Base-by-base conservation (phyloP, 2,797 vertebrate genomes). In the Vespertilio murinus region DNA sequence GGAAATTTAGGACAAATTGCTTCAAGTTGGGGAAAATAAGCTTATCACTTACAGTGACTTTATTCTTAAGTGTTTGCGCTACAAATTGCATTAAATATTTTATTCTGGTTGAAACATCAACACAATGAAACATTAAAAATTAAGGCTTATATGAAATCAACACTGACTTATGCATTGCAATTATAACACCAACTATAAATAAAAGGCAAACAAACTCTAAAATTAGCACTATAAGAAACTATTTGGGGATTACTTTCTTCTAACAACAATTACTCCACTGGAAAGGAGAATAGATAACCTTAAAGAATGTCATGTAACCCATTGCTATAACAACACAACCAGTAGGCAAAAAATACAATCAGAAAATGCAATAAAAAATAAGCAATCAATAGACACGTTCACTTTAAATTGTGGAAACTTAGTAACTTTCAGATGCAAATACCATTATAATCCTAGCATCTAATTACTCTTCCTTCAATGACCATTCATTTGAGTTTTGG, bases 1-100 rank as follows among this genome's bases (percentile, higher is more conserved):
- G 94, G 90, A 97, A 95, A 95, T 95, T 97, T 84, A 97, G 96
- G 97, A 97, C 97, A 98, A 93, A 96, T 88, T 96, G 95, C 93
- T 96, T 96, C 71, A 95, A 94, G 73, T 59, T 65, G 94, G 83
- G 96, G 88, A 95, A 93, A 82, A 96, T 92, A 94, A 97, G 82
- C n/a, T 94, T 95, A 69, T 80, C 84, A 88, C 49, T 91, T 89
- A 94, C 28, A 75, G 33, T 70, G 92, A 96, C 86, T 84, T 96
- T 18, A 86, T 4, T 90, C 83, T 93, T 69, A 88, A 97, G 94
- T 0, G 77, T 96, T 28, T 93, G 49, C 40, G 42, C 38, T 81
- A 90, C n/a, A 54, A 86, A 77, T 85, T 85, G 94, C 45, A 90
- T 93, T 61, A 87, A 77, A 74, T 69, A 47, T 89, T 94, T 80